Conservation (phyloP, 2,113 vertebrate genomes). For the Haemorhous mexicanus region DNA sequence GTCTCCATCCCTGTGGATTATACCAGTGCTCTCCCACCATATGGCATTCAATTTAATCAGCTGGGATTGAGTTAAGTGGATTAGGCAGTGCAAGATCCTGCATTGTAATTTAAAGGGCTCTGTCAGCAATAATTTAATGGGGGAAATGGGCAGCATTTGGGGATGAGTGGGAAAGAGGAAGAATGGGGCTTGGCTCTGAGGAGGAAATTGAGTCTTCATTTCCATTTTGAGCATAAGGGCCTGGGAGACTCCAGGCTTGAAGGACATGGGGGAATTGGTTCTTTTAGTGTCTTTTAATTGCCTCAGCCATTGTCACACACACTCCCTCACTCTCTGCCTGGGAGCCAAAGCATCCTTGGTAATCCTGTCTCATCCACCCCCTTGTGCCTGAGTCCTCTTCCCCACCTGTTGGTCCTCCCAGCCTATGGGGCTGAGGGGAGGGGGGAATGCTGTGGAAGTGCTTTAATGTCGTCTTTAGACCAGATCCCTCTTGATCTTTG, state of each 20-base stretch:
- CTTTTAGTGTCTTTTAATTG: neutral
- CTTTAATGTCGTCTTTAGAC: neutral
- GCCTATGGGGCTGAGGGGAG: neutral
- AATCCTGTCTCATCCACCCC: neutral
- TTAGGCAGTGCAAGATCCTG: conserved; percentile 47
- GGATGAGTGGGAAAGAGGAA: conserved; percentile 5
- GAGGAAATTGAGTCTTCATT: neutral
- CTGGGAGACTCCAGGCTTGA: neutral
- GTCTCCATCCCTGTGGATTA: neutral
- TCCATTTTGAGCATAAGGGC: neutral
- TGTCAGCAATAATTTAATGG: conserved; percentile 52
- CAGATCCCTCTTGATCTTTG: neutral
- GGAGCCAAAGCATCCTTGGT: neutral
- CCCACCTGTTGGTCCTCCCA: conserved; percentile 2
- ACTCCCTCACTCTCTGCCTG: neutral
- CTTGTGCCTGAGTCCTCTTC: neutral
- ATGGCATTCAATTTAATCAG: conserved; percentile 71
- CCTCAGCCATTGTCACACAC: neutral
- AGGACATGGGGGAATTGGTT: neutral
- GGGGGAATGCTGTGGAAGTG: neutral
- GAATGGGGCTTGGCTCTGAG: neutral
- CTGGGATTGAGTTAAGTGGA: conserved; percentile 68
- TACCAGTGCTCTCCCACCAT: conserved; percentile 48
- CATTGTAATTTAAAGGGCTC: conserved; percentile 62
- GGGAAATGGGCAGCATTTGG: conserved; percentile 10